A percentile compares a stretch with the other conserved stretches of the same genome.
These are phyloP conservation scores for Triplophysa rosa DNA, from an alignment of 2,113 vertebrate genomes.

Conservation along the genomic window DNA sequence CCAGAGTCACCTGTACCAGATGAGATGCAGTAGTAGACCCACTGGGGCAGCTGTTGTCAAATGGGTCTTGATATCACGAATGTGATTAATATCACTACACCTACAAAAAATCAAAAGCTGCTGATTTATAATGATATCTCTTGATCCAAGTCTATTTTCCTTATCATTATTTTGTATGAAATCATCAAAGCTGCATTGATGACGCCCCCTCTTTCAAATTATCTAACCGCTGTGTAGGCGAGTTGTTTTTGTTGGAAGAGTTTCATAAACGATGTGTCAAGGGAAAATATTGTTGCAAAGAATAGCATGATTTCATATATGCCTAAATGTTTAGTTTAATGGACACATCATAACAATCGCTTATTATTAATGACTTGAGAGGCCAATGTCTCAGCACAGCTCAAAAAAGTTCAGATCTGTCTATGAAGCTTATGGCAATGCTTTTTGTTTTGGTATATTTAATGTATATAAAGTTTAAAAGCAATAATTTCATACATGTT, in stretches of 20 bases:
- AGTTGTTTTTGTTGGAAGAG: conserved; percentile 48
- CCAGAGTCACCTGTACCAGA: neutral
- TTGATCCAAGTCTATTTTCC: conserved; percentile 4
- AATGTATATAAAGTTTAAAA: too few species aligned
- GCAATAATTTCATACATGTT: neutral
- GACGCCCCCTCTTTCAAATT: conserved; percentile 37
- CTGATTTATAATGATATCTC: conserved; percentile 2
- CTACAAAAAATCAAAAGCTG: neutral
- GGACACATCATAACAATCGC: neutral
- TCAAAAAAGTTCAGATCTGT: neutral
- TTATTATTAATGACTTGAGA: neutral
- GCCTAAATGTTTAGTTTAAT: neutral
- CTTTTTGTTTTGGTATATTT: too few species aligned
- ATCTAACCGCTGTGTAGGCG: conserved; percentile 46
- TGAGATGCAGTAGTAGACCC: neutral
- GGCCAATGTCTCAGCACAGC: neutral
- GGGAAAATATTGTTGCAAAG: conserved; percentile 51
- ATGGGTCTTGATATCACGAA: neutral
- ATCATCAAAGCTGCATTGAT: conserved; percentile 23
- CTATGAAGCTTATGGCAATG: neutral
- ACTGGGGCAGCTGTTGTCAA: too few species aligned
- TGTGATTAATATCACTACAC: neutral
- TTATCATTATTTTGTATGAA: conserved; percentile 7
- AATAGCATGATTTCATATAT: conserved; percentile 20
- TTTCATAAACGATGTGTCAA: conserved; percentile 21